phyloP scores from a whole-genome alignment of 2,797 vertebrate species.

The Octomys mimax region DNA sequence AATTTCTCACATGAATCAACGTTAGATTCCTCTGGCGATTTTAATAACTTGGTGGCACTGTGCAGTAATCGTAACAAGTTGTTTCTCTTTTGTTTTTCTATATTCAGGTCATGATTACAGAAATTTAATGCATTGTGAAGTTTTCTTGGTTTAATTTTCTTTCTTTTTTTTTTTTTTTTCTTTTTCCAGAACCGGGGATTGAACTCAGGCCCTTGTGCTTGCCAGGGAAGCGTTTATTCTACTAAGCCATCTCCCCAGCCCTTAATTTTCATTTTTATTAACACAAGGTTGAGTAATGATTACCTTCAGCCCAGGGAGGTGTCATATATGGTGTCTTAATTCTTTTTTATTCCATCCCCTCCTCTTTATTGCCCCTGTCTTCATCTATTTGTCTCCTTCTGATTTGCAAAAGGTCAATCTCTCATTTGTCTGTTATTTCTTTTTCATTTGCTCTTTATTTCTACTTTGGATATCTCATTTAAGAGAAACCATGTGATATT shows the following conservation, averaged over 20 bases:
- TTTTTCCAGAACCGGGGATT: too few relatives aligned
- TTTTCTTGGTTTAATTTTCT: not conserved
- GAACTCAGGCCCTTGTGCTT: too few relatives aligned
- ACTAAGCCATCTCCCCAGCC: too few relatives aligned
- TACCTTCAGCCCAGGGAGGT: not conserved
- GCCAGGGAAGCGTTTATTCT: too few relatives aligned
- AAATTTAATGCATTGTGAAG: conserved; percentile 19
- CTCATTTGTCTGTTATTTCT: not conserved
- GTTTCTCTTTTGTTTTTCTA: conserved; percentile 16
- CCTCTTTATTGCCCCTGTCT: not conserved
- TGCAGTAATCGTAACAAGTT: not conserved
- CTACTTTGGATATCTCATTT: not conserved
- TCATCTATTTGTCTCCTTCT: not conserved
- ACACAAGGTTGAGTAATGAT: not conserved
- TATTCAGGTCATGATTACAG: not conserved
- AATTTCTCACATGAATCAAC: not conserved
- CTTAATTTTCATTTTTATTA: not conserved
- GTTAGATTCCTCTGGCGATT: not conserved
- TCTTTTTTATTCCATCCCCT: not conserved
- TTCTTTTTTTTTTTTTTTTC: too few relatives aligned
- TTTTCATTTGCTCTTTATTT: not conserved
- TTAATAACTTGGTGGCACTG: conserved; percentile 14
- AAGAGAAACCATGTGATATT: not conserved
- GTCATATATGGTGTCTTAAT: not conserved
- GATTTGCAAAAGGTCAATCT: not conserved